Evolutionary conservation across 2,113 vertebrate species (phyloP), one percentile per base, ranked within the genome.

Genomic region (Micronycteris hirsuta): DNA sequence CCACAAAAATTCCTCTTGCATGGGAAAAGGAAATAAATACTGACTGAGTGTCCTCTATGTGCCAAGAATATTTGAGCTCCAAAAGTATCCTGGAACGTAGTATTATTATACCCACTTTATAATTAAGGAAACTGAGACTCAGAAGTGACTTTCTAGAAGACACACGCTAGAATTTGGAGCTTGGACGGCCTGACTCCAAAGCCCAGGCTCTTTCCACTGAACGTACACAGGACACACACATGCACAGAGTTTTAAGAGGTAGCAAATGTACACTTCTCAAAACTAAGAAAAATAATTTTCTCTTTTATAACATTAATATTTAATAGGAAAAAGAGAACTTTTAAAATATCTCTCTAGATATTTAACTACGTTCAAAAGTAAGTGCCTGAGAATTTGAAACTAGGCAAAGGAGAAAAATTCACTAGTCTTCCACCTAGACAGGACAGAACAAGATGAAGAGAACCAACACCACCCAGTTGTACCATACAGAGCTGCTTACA

Each of bases 381-480:
- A 76, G 20, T 43, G 16, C 52, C 52, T 41, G 26, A 74, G 31
- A 83, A 31, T 31, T 84, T 88, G 38, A 4, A 47, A 33, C 5
- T 43, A 45, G 73, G 54, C 20, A 6, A 95, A 11, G 24, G 24
- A 89, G 71, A 13, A 36, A 90, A 96, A 63, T 91, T 36, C 45
- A 94, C 47, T 68, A 14, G 56, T 89, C 82, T 88, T 94, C 83
- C 87, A 80, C 65, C 90, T 87, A 81, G 20, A 92, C 65, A 97
- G 31, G 4, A 86, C 58, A 87, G 81, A 89, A 41, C 63, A 83
- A 36, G 14, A 31, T 38, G 74, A 94, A 56, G 28, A 81, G 71
- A 92, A 71, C 33, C 15, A 63, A 36, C 17, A 74, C 19, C 41
- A 73, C 49, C n/a, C 10, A 58, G 78, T 47, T 45, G 19, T 38